phyloP scores from a whole-genome alignment of 2,797 vertebrate genomes.

The Pyrocephalus nanus region DNA sequence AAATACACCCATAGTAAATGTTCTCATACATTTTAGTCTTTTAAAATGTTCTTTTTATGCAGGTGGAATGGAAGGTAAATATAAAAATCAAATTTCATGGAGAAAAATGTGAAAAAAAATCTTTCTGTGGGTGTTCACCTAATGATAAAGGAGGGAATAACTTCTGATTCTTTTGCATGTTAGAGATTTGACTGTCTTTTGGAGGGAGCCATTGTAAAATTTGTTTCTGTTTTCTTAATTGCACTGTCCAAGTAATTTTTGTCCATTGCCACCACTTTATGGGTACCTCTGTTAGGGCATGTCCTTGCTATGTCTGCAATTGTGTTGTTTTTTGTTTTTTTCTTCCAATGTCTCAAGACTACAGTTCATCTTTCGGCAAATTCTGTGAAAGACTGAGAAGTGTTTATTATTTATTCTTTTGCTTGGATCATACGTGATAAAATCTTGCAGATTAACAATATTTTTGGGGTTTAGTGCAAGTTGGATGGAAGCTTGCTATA shows the following conservation, averaged over 20 bases:
- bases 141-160: neutral
- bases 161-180: neutral
- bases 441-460: conserved; percentile 39
- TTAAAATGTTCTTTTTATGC: neutral
- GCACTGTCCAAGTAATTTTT: neutral
- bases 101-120: neutral
- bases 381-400: conserved; percentile 20
- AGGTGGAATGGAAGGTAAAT: neutral
- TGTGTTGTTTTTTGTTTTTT: conserved; percentile 9
- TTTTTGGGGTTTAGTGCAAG: conserved; percentile 32
- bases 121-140: neutral
- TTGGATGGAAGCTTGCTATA: conserved; percentile 63
- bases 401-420: conserved; percentile 44
- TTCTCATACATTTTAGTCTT: neutral
- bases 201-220: neutral
- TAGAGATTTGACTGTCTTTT: neutral
- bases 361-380: conserved; percentile 48
- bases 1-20: neutral
- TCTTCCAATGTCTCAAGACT: conserved; percentile 31
- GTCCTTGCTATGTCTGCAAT: conserved; percentile 41
- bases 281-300: conserved; percentile 28
- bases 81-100: neutral
- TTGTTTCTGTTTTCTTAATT: neutral
- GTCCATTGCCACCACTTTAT: conserved; percentile 20
- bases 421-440: conserved; percentile 47